Evolutionary conservation across 2,113 vertebrate genomes (phyloP).

Genomic region (pig (Sus scrofa)): DNA sequence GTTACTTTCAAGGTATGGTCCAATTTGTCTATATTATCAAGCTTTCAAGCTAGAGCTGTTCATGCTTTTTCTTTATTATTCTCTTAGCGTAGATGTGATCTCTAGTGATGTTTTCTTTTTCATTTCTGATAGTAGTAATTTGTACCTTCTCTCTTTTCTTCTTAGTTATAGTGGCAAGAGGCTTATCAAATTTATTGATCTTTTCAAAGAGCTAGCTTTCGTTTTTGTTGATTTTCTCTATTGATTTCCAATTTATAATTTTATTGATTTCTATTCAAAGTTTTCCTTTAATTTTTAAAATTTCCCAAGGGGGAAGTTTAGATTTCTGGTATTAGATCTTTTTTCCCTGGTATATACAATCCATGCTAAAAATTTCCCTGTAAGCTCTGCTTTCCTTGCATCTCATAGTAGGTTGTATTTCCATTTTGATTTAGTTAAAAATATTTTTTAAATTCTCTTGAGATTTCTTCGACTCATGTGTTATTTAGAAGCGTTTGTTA

Average conservation of each 20-base stretch:
- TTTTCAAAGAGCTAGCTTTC: not conserved
- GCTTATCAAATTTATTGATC: not conserved
- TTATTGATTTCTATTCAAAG: not conserved
- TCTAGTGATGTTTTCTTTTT: not conserved
- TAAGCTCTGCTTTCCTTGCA: not conserved
- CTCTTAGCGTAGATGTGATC: not conserved
- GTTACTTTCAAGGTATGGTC: not conserved
- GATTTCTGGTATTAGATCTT: not conserved
- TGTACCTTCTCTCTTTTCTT: not conserved
- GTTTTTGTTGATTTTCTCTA: not conserved
- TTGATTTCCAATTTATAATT: not conserved
- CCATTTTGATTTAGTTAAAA: not conserved
- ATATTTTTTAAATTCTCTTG: not conserved
- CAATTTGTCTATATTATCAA: not conserved
- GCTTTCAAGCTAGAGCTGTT: not conserved
- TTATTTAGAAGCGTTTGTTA: not conserved
- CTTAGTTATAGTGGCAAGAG: not conserved
- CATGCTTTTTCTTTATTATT: not conserved
- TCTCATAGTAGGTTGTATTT: not conserved
- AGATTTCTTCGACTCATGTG: not conserved
- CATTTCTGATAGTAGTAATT: not conserved
- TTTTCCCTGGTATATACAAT: not conserved
- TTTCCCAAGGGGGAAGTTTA: not conserved
- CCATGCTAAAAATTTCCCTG: not conserved
- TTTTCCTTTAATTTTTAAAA: not conserved